Conservation (phyloP, 2,888 invertebrate species). For the Epirrhoe tristata region DNA sequence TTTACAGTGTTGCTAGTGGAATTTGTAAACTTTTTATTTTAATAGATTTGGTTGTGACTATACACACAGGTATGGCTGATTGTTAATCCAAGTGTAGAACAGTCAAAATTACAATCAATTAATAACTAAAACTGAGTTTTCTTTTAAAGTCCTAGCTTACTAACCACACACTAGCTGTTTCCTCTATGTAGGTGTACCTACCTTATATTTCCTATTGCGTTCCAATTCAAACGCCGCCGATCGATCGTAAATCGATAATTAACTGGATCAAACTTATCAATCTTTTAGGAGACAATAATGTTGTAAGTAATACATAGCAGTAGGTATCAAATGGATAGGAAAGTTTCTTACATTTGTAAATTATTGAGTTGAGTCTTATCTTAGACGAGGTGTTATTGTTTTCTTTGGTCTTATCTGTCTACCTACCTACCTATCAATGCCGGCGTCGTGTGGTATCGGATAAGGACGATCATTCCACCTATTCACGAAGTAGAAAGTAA, state of each 20-base stretch:
- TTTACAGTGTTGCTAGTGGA: constrained; percentile 49
- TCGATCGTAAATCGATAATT: too few species aligned
- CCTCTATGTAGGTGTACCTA: too few species aligned
- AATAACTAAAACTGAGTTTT: constrained; percentile 27
- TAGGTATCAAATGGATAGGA: neutral
- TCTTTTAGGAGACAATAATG: too few species aligned
- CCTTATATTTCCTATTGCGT: too few species aligned
- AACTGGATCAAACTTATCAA: too few species aligned
- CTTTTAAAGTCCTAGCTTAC: neutral
- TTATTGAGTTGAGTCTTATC: too few species aligned
- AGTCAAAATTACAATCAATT: constrained; percentile 42
- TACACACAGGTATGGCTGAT: constrained; percentile 63
- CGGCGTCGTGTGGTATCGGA: too few species aligned
- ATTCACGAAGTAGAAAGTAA: constrained; percentile 4
- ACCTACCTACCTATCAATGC: neutral
- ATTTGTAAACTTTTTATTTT: constrained; percentile 46
- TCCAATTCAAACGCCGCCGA: too few species aligned
- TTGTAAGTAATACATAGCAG: too few species aligned
- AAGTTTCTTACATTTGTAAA: neutral
- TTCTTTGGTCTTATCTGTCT: constrained; percentile 6
- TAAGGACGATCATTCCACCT: constrained; percentile 13
- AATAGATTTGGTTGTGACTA: constrained; percentile 67
- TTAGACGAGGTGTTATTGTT: too few species aligned
- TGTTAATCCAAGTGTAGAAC: constrained; percentile 67
- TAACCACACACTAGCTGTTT: too few species aligned